Evolutionary conservation across 2,797 vertebrate species (phyloP), one percentile per base, ranked within the genome.

Genomic region (Helicolenus hilgendorfi): DNA sequence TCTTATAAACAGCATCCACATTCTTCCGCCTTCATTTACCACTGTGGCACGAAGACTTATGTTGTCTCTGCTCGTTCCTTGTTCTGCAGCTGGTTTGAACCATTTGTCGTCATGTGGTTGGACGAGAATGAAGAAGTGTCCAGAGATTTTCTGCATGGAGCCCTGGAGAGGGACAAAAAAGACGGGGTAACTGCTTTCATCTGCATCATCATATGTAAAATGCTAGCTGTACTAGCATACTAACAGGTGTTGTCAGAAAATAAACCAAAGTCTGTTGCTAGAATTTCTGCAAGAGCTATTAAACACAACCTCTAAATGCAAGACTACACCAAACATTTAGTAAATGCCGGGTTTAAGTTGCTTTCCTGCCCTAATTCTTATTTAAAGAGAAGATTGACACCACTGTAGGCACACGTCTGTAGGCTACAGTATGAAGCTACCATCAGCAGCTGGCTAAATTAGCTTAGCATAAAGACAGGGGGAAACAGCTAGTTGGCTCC

Each of bases 61-160:
- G n/a, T 45, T 38, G 45, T 49, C 33, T 26, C 5, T 29, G n/a
- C 41, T 83, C 1, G 2, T 55, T 83, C n/a, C 59, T 68, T 45
- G 2, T 29, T 73, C 63, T 85, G 55, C 87, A 99, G 99, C 33
- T 99, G 99, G 98, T 99, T 99, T 2, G 99, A 99, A 92, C 99
- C 99, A 7, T 99, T 99, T 0, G 99, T 99, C 82, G 97, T 99
- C 88, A 98, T 99, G 96, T 99, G 99, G 99, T 95, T 99, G 97
- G 99, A 99, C 15, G 99, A 99, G 94, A 99, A 99, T 0, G 99
- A 99, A 88, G 99, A 99, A 79, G 99, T 99, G 76, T 99, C 99
- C 0, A 96, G 98, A 88, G 99, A 99, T 89, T 99, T 99, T 93
- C 96, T 99, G 65, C 98, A 99, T 0, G 99, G 99, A n/a, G 99